A percentile compares a stretch with the other conserved stretches of the same genome.
These are phyloP conservation scores for Chloroclysta siterata DNA, from an alignment of 2,888 invertebrate species.

Conservation along the genomic window DNA sequence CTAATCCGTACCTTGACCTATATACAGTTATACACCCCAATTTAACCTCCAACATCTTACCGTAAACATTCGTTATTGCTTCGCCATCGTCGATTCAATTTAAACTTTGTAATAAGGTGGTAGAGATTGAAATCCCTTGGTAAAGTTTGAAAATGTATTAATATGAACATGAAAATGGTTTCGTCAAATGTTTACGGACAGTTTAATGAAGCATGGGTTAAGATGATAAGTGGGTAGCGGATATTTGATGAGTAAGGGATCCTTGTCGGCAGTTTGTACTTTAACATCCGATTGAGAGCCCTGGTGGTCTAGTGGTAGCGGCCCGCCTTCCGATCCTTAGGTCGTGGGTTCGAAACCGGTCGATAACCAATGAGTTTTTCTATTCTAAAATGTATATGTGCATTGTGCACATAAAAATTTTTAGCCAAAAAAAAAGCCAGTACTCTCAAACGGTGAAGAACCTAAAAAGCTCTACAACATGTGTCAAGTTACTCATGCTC, in stretches of 20 bases:
- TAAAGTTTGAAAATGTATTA: conserved; percentile 26
- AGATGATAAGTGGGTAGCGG: conserved; percentile 27
- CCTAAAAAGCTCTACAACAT: no score
- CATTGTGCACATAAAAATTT: no score
- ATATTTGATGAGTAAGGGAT: conserved; percentile 4
- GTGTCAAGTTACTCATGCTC: no score
- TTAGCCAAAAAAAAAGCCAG: no score
- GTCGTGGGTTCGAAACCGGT: no score
- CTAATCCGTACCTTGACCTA: conserved; percentile 64
- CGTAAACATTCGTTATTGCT: conserved; percentile 48
- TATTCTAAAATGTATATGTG: no score
- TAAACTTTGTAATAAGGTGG: conserved; percentile 32
- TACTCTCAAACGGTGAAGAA: no score
- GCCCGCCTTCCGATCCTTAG: no score
- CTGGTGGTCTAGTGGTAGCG: no score
- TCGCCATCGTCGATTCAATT: conserved; percentile 30
- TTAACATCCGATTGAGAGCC: no score
- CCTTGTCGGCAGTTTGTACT: no score
- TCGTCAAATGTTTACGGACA: conserved; percentile 34
- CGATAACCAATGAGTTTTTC: no score
- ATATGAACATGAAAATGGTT: conserved; percentile 35
- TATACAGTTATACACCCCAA: conserved; percentile 57
- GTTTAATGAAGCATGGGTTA: conserved; percentile 36
- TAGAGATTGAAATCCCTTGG: conserved; percentile 29
- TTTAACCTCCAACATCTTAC: conserved; percentile 51